phyloP scores from a whole-genome alignment of 2,113 vertebrate genomes.

The Myotis brandtii region DNA sequence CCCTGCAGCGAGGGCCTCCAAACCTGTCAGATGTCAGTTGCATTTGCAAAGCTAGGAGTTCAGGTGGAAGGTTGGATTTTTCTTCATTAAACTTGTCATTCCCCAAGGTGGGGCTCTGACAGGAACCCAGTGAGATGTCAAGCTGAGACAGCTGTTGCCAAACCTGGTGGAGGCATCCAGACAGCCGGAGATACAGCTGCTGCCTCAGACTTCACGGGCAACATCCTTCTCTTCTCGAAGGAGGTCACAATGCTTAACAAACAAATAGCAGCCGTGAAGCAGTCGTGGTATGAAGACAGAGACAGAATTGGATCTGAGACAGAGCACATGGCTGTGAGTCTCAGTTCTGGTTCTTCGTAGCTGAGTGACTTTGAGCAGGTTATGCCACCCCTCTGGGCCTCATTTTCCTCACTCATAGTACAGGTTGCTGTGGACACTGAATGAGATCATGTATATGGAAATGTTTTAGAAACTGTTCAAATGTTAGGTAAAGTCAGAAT shows the following conservation, averaged over 20 bases:
- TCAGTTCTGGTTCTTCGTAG: not conserved
- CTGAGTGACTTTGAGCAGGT: constrained; percentile 22
- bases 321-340: not conserved
- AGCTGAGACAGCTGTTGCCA: constrained; percentile 75
- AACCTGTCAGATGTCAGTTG: constrained; percentile 69
- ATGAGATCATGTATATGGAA: not conserved
- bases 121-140: constrained; percentile 78
- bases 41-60: constrained; percentile 55
- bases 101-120: constrained; percentile 77
- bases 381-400: not conserved
- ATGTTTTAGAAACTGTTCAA: constrained; percentile 29
- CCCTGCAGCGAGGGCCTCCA: constrained; percentile 51
- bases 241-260: constrained; percentile 58
- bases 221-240: constrained; percentile 35
- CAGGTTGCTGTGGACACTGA: not conserved
- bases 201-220: constrained; percentile 13
- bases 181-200: constrained; percentile 71
- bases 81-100: constrained; percentile 79
- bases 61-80: constrained; percentile 76
- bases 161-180: constrained; percentile 59
- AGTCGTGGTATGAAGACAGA: not conserved
- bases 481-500: constrained; percentile 19
- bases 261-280: not conserved
- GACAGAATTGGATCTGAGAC: not conserved
- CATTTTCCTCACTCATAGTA: not conserved